Percentiles rank a stretch among this genome's conserved stretches.
Evolutionary conservation across 2,113 vertebrate species (phyloP).

Genomic region (Vanacampus margaritifer): DNA sequence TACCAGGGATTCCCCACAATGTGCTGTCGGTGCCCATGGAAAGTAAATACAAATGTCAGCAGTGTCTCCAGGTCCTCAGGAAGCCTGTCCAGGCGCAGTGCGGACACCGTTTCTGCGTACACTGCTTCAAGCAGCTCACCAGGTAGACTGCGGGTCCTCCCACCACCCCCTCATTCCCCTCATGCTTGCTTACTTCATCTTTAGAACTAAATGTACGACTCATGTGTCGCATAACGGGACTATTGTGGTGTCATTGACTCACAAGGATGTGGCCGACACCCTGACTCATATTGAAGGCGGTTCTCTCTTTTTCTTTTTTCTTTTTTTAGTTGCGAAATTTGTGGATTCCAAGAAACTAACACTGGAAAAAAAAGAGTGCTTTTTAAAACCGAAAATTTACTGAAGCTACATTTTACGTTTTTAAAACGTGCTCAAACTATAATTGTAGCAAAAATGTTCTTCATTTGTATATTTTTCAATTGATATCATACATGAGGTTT

Average conservation of each 20-base stretch:
- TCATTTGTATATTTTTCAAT: no score
- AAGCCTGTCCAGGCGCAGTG: slow-evolving; percentile 90
- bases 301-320: slow-evolving; percentile 14
- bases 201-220: slow-evolving; percentile 17
- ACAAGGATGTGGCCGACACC: slow-evolving; percentile 26
- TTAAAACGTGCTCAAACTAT: no score
- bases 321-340: not conserved
- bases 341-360: no score
- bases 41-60: slow-evolving; percentile 88
- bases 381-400: no score
- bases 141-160: slow-evolving; percentile 72
- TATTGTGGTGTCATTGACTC: slow-evolving; percentile 31
- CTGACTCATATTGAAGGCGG: slow-evolving; percentile 39
- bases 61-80: slow-evolving; percentile 84
- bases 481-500: no score
- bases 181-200: not conserved
- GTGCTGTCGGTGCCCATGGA: slow-evolving; percentile 85
- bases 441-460: no score
- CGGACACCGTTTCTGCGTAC: slow-evolving; percentile 89
- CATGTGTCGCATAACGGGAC: slow-evolving; percentile 38
- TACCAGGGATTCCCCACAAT: slow-evolving; percentile 82
- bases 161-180: slow-evolving; percentile 1
- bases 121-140: slow-evolving; percentile 82
- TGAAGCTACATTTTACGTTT: no score
- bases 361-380: no score